Evolutionary conservation across 2,888 invertebrate species (phyloP), one percentile per base, ranked within the genome.

Genomic region (Hylaea fasciaria): DNA sequence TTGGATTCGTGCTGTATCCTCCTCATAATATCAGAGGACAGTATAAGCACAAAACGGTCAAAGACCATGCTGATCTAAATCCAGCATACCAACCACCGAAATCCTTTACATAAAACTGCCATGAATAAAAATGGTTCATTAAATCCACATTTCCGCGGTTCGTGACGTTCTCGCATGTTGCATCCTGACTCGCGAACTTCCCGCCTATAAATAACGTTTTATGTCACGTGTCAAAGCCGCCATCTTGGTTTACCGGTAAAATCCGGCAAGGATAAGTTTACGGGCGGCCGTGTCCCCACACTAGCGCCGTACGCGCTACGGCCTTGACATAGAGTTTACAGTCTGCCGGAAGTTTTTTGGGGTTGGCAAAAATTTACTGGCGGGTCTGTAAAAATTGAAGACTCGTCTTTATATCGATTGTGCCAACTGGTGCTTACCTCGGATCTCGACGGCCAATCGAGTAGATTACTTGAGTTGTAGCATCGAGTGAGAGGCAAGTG

Each of bases 391-490:
- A 90, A 89, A 87, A 82, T 78, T 77, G 81, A 83, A 79, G 79
- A 74, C 74, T 81, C 79, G 83, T 85, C 82, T 83, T 76, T 61
- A 70, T 89, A 91, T 91, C 84, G 92, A 92, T 91, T 91, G 92
- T 92, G 83, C 91, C 92, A 91, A 85, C 87, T 86, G 80, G 92
- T 90, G 91, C 91, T 90, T 86, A 81, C 83, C 92, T 68, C 91
- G 81, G 85, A 86, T 89, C 89, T 85, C 82, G 82, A 89, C 69
- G 66, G 70, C 82, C 74, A 82, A 87, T 89, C 83, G 83, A 88
- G 80, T 83, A 73, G 79, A 82, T 83, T 84, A 84, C 77, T 85
- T 77, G 78, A 76, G 73, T 72, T 70, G 73, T 77, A 72, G 66
- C 62, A 70, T 75, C 73, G 73, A 77, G 72, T 77, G 74, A 65